Percentiles rank a stretch among this genome's conserved stretches.
Conservation (phyloP, 1,140 invertebrate genomes). For the Lepidurus couesii region DNA sequence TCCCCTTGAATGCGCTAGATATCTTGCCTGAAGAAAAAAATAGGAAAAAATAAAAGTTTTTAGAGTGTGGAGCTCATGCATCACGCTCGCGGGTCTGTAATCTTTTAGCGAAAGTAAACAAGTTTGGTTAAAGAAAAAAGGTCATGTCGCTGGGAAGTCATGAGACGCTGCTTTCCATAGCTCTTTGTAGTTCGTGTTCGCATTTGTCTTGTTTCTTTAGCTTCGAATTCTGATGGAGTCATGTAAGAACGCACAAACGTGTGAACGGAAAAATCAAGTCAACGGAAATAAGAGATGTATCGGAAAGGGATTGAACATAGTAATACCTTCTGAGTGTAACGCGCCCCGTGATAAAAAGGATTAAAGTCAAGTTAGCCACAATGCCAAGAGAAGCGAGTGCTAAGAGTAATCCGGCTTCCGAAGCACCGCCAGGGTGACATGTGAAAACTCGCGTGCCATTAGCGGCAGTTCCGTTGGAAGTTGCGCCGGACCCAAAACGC, state of each 20-base stretch:
- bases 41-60: not conserved
- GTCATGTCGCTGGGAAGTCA: not conserved
- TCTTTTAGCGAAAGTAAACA: slow-evolving; percentile 9
- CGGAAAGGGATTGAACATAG: not conserved
- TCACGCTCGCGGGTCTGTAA: not conserved
- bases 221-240: not conserved
- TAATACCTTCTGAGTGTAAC: slow-evolving; percentile 63
- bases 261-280: not conserved
- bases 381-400: slow-evolving; percentile 70
- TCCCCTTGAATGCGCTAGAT: no score
- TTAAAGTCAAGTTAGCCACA: slow-evolving; percentile 71
- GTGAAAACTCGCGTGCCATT: slow-evolving; percentile 53
- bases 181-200: not conserved
- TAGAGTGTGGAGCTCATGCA: not conserved
- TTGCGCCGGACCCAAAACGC: slow-evolving; percentile 58
- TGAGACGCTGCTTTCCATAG: not conserved
- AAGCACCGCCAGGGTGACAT: slow-evolving; percentile 70
- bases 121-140: not conserved
- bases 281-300: not conserved
- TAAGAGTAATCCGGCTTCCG: slow-evolving; percentile 71
- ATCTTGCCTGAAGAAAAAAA: no score
- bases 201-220: not conserved
- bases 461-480: slow-evolving; percentile 54
- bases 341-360: slow-evolving; percentile 70
- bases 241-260: not conserved